Percentiles rank a stretch among this genome's conserved stretches.
phyloP scores from a whole-genome alignment of 2,888 invertebrate genomes.

The Pristionchus fissidentatus region DNA sequence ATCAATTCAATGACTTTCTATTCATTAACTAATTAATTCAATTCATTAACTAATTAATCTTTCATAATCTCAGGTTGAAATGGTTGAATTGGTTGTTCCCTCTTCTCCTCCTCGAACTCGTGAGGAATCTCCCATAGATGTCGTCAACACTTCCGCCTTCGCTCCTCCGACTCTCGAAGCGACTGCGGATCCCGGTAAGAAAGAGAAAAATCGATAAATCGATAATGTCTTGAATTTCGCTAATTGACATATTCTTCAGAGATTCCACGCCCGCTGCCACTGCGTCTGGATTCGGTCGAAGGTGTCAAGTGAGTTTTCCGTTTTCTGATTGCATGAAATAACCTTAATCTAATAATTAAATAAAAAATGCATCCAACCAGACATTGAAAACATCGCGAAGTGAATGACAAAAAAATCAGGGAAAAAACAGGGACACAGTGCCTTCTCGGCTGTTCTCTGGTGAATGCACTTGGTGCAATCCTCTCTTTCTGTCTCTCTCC shows the following conservation, averaged over 20 bases:
- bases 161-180: not conserved
- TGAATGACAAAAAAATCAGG: too few species aligned
- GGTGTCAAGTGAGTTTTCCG: not conserved
- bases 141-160: conserved; percentile 29
- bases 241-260: conserved; percentile 1
- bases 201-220: not conserved
- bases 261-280: conserved; percentile 27
- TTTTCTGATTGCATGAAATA: too few species aligned
- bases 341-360: too few species aligned
- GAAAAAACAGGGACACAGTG: too few species aligned
- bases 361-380: too few species aligned
- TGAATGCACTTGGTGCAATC: too few species aligned
- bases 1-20: too few species aligned
- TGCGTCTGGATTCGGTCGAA: conserved; percentile 21
- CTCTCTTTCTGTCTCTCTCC: too few species aligned
- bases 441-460: too few species aligned
- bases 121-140: conserved; percentile 31
- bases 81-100: not conserved
- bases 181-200: not conserved
- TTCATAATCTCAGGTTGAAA: not conserved
- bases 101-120: not conserved
- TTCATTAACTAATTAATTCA: too few species aligned
- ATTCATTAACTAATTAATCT: too few species aligned
- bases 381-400: too few species aligned
- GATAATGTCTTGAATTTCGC: not conserved